Percentiles rank a stretch among this genome's conserved stretches.
phyloP scores from a whole-genome alignment of 2,797 vertebrate species.

The Crossoptilon crossoptilon region DNA sequence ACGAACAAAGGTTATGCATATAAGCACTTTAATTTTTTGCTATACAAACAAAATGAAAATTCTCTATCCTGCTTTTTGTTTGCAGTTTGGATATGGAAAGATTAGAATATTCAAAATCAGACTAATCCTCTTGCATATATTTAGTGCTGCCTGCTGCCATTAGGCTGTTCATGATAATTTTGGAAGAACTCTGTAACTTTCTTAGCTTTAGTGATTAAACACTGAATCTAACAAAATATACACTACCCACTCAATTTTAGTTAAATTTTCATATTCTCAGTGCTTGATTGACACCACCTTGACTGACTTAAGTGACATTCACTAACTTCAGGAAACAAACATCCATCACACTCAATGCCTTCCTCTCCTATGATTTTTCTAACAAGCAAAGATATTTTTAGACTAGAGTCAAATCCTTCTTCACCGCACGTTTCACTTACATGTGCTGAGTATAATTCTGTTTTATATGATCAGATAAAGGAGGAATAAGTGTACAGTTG shows the following conservation, averaged over 20 bases:
- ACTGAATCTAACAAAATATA: background rate
- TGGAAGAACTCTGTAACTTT: background rate
- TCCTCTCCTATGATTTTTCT: background rate
- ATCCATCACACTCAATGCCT: background rate
- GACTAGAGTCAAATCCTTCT: background rate
- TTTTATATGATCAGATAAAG: background rate
- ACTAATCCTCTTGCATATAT: conserved; percentile 40
- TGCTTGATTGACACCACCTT: background rate
- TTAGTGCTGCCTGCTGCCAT: background rate
- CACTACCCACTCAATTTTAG: background rate
- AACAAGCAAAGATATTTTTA: background rate
- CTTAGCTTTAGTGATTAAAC: background rate
- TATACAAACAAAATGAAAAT: conserved; percentile 33
- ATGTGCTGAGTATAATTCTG: background rate
- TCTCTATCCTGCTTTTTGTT: background rate
- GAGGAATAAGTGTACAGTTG: background rate
- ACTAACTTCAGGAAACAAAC: background rate
- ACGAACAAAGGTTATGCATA: background rate
- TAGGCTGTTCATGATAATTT: background rate
- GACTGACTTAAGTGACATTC: background rate
- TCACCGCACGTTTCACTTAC: background rate
- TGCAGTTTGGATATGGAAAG: background rate
- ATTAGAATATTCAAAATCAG: conserved; percentile 41
- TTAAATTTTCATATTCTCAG: background rate
- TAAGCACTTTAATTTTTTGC: background rate